Evolutionary conservation across 2,888 invertebrate genomes (phyloP), one percentile per base, ranked within the genome.

Genomic region (Cyclophora albipunctata): DNA sequence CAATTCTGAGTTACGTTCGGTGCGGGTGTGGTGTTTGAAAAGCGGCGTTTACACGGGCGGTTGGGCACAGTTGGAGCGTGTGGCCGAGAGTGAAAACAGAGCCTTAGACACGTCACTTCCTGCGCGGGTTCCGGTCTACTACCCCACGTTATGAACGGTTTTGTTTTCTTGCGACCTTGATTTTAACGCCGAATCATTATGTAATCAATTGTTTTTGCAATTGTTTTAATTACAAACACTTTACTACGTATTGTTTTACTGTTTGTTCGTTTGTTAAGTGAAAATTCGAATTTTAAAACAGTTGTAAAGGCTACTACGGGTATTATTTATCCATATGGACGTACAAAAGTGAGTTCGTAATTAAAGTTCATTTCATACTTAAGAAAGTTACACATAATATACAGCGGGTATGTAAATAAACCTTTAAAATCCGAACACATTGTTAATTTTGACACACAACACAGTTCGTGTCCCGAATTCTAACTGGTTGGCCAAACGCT

Each of bases 161-260:
- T 82, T 81, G 74, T 78, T 84, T 79, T 77, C 71, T 53, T 67
- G 61, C 67, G 79, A 79, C 85, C 85, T 86, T 86, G 82, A 58
- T 57, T 59, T 62, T 65, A 60, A 51, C 61, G 46, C 57, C 58
- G 62, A 64, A 64, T 64, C 56, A 49, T 77, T 78, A 69, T 71
- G 70, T 73, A 73, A 78, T 54, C 55, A 58, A 70, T 70, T 73
- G 72, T 71, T 37, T 37, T 37, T 37, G 37, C 37, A 37, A 37
- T 37, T 5, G 37, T 37, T 37, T 37, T 37, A 37, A 37, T 37
- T 37, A 37, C 53, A 41, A 45, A 48, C 46, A 34, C 33, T 50
- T 53, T 53, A 44, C 49, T 20, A 20, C 49, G 49, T 48, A 45
- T 45, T n/a, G 43, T 40, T 52, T 49, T 40, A 46, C 42, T 7